phyloP scores from a whole-genome alignment of 2,888 invertebrate species.

The Cephus pulcher region DNA sequence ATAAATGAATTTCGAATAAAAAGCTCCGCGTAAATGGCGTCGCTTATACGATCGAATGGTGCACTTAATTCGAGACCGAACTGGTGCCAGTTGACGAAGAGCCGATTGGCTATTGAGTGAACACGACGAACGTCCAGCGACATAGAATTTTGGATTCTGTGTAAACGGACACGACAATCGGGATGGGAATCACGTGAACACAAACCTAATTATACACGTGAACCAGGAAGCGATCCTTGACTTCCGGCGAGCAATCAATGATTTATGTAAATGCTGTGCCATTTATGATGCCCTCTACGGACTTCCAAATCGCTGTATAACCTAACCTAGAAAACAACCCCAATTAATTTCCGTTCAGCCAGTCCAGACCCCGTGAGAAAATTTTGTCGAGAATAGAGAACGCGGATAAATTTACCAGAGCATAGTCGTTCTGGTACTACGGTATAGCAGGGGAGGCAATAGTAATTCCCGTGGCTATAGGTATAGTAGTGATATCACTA shows the following conservation, averaged over 20 bases:
- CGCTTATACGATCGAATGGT: neutral
- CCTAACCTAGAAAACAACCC: neutral
- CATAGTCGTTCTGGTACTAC: neutral
- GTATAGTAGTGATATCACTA: neutral
- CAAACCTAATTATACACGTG: neutral
- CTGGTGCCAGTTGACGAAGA: neutral
- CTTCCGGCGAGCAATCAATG: neutral
- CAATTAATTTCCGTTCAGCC: neutral
- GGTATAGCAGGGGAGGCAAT: neutral
- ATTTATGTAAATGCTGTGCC: neutral
- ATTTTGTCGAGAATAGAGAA: neutral
- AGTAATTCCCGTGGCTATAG: neutral
- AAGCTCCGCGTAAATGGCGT: neutral
- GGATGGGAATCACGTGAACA: neutral
- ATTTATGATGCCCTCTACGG: neutral
- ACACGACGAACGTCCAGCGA: neutral
- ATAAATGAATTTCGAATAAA: neutral
- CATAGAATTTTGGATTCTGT: neutral
- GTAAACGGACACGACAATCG: neutral
- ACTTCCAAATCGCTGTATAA: neutral
- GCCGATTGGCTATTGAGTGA: neutral
- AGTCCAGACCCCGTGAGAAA: neutral
- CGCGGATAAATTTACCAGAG: neutral
- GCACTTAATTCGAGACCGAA: neutral
- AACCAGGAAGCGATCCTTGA: neutral